Conservation (phyloP, 53 echinoderm and acorn worm genomes). For the Crossaster papposus region DNA sequence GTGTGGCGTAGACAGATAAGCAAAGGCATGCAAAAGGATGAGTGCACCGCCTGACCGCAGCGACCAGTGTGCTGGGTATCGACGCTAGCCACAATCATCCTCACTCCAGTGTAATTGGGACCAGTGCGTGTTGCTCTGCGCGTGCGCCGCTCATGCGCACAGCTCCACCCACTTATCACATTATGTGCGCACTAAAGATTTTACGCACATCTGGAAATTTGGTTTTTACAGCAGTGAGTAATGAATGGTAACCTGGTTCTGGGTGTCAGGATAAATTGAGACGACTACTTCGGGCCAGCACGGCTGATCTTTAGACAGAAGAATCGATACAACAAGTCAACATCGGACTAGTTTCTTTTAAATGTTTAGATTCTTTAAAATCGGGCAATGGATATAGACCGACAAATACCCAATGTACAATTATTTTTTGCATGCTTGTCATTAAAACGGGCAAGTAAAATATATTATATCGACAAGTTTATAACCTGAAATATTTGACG, state of each 20-base stretch:
- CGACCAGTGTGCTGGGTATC: neutral
- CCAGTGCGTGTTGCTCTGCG: neutral
- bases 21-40: neutral
- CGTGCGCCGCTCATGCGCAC: slow-evolving; percentile 8
- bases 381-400: too few species aligned
- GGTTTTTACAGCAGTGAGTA: neutral
- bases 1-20: neutral
- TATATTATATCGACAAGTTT: too few species aligned
- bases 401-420: too few species aligned
- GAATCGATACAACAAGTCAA: neutral
- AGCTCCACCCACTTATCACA: neutral
- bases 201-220: neutral
- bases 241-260: neutral
- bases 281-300: neutral
- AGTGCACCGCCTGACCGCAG: neutral
- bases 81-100: neutral
- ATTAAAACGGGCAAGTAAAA: too few species aligned
- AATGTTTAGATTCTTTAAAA: neutral
- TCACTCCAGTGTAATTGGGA: too few species aligned
- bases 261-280: neutral
- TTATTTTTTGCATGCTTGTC: too few species aligned
- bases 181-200: neutral
- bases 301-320: neutral
- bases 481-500: too few species aligned
- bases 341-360: neutral